A percentile compares a stretch with the other conserved stretches of the same genome.
phyloP scores from a whole-genome alignment of 2,797 vertebrate genomes.

The Notoglanidium macrostoma region DNA sequence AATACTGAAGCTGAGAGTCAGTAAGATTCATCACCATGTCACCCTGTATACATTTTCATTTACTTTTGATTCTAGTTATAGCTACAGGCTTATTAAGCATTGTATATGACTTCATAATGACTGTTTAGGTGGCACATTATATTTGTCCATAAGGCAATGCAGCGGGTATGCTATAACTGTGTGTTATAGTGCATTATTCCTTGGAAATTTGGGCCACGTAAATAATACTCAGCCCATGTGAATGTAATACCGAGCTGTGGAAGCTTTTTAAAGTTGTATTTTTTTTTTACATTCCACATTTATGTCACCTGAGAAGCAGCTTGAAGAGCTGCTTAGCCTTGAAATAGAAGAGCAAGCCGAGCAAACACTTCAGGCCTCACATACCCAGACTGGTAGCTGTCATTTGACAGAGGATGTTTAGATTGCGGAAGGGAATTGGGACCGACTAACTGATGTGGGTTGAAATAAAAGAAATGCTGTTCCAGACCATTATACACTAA shows the following conservation, averaged over 20 bases:
- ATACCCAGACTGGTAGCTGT: too few species aligned
- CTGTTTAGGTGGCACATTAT: neutral
- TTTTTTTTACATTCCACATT: neutral
- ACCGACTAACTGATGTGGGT: neutral
- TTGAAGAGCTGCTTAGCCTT: neutral
- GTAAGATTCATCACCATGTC: neutral
- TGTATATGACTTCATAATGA: neutral
- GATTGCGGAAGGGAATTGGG: constrained; percentile 4
- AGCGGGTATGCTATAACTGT: neutral
- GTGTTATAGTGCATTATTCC: neutral
- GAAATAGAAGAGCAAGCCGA: neutral
- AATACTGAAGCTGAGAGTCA: neutral
- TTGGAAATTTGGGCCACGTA: too few species aligned
- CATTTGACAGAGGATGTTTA: neutral
- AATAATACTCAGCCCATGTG: neutral
- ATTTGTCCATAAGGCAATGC: neutral
- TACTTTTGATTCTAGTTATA: neutral
- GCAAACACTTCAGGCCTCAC: neutral
- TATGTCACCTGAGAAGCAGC: neutral
- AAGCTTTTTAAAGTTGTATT: neutral
- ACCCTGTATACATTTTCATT: neutral
- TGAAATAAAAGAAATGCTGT: constrained; percentile 9
- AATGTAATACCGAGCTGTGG: neutral
- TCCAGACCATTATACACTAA: constrained; percentile 12
- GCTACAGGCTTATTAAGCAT: neutral